phyloP scores from a whole-genome alignment of 2,113 vertebrate genomes.

The Macaca fascicularis region DNA sequence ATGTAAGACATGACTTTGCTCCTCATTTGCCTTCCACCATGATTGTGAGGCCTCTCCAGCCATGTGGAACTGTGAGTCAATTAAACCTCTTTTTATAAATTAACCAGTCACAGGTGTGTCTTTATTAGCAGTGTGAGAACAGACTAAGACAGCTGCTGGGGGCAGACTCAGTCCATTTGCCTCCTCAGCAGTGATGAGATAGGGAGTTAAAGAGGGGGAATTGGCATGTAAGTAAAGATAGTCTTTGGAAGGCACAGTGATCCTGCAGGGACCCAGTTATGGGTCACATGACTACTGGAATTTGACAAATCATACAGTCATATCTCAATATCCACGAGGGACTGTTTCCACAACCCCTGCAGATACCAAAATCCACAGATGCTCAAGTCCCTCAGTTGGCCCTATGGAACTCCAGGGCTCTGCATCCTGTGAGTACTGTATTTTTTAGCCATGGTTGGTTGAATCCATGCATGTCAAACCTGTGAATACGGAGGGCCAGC shows the following conservation, averaged over 20 bases:
- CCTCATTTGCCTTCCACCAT: no score
- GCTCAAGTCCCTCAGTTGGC: neutral
- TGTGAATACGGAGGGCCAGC: neutral
- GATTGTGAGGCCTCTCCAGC: no score
- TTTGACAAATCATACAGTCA: neutral
- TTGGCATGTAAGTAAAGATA: neutral
- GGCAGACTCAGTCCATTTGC: neutral
- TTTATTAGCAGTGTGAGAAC: no score
- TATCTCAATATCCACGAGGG: neutral
- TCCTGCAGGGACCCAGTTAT: neutral
- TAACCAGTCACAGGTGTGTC: no score
- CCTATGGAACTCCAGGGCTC: neutral
- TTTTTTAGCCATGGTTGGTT: neutral
- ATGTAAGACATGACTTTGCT: no score
- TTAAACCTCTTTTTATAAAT: no score
- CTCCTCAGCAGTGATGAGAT: neutral
- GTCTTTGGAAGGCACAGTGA: neutral
- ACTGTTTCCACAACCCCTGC: neutral
- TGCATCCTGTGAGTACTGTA: neutral
- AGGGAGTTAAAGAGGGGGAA: neutral
- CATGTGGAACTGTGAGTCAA: no score
- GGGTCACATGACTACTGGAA: neutral
- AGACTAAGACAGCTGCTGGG: neutral
- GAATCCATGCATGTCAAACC: neutral
- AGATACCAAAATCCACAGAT: neutral